Conservation (phyloP, 2,888 invertebrate species). For the Thereva nobilitata region DNA sequence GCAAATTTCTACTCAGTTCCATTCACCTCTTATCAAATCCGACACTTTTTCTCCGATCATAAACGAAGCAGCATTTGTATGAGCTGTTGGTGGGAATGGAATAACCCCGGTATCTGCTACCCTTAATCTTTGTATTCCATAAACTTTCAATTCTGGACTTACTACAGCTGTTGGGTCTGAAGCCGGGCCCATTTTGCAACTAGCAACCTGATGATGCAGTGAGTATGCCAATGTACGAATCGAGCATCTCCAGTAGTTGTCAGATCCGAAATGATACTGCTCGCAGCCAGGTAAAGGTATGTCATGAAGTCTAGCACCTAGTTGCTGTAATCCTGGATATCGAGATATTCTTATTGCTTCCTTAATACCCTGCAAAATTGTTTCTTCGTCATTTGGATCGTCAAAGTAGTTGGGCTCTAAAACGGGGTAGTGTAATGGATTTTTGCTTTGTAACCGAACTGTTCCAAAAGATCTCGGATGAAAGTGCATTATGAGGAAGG, state of each 20-base stretch:
- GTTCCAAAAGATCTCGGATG: constrained; percentile 74
- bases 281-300: constrained; percentile 61
- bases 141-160: constrained; percentile 64
- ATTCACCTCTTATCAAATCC: constrained; percentile 64
- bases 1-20: constrained; percentile 47
- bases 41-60: constrained; percentile 72
- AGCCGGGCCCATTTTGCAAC: constrained; percentile 70
- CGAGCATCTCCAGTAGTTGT: constrained; percentile 72
- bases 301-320: constrained; percentile 61
- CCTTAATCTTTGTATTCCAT: constrained; percentile 63
- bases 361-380: constrained; percentile 66
- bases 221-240: constrained; percentile 63
- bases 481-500: constrained; percentile 67
- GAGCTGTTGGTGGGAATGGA: constrained; percentile 65
- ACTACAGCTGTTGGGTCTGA: constrained; percentile 66
- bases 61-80: constrained; percentile 67
- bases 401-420: constrained; percentile 81
- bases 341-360: constrained; percentile 62
- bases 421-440: constrained; percentile 76
- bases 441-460: constrained; percentile 67
- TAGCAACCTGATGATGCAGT: constrained; percentile 66
- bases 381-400: constrained; percentile 66
- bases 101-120: constrained; percentile 70
- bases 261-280: constrained; percentile 59
- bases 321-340: constrained; percentile 63